phyloP scores from a whole-genome alignment of 1,140 invertebrate genomes.

The Caenorhabditis briggsae region DNA sequence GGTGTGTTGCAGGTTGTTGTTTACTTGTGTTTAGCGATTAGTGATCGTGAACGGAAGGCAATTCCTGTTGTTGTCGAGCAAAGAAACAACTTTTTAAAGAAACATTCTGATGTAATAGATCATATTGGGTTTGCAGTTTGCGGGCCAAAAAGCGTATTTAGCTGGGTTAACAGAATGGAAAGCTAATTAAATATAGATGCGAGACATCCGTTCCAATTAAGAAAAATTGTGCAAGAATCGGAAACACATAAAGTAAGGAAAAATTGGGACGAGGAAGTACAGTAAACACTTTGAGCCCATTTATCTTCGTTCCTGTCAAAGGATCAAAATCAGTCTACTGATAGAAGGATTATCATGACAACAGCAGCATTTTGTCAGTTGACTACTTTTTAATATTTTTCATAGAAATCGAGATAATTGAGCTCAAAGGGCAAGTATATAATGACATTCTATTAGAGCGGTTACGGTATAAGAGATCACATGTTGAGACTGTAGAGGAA shows the following conservation, averaged over 20 bases:
- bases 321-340: too few relatives aligned
- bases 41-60: slow-evolving; percentile 15
- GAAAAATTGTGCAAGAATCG: neutral
- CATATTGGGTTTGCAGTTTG: neutral
- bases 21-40: neutral
- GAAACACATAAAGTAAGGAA: neutral
- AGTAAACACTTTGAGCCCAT: too few relatives aligned
- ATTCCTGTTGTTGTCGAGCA: neutral
- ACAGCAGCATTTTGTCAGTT: too few relatives aligned
- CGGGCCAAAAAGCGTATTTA: neutral
- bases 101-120: slow-evolving; percentile 15
- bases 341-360: too few relatives aligned
- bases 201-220: slow-evolving; percentile 3
- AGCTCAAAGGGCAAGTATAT: too few relatives aligned
- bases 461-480: too few relatives aligned
- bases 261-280: too few relatives aligned
- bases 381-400: too few relatives aligned
- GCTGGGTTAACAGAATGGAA: neutral
- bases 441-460: too few relatives aligned
- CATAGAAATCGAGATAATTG: too few relatives aligned
- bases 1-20: slow-evolving; percentile 11
- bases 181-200: neutral
- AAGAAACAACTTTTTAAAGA: neutral
- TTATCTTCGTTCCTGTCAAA: too few relatives aligned
- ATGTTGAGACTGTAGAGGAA: too few relatives aligned